These are phyloP conservation scores for Eupithecia dodoneata DNA, from an alignment of 2,888 invertebrate species.

Conservation along the genomic window DNA sequence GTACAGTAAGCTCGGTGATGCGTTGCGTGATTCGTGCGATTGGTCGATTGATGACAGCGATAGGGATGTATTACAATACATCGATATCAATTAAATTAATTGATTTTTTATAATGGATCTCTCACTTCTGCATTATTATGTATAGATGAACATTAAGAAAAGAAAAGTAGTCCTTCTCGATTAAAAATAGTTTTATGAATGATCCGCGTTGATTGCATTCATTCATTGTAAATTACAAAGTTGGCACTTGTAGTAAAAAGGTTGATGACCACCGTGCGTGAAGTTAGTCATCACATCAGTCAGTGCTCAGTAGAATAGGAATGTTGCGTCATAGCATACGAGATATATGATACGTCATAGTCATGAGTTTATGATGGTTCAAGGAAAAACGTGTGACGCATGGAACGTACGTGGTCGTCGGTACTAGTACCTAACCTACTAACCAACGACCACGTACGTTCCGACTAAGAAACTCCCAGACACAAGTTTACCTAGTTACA, in stretches of 20 bases:
- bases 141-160: neutral
- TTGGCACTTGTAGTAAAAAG: conserved; percentile 1
- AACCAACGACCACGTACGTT: too few relatives aligned
- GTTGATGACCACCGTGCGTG: neutral
- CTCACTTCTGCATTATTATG: neutral
- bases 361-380: neutral
- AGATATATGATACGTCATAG: neutral
- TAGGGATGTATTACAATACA: conserved; percentile 18
- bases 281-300: conserved; percentile 4
- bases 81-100: conserved; percentile 15
- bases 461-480: neutral
- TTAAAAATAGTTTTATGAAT: neutral
- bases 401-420: neutral
- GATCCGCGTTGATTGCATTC: neutral
- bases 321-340: conserved; percentile 8
- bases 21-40: conserved; percentile 30
- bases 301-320: neutral
- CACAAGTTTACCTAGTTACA: neutral
- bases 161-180: neutral
- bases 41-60: conserved; percentile 23
- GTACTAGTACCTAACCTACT: neutral
- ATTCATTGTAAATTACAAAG: neutral
- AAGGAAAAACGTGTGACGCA: neutral
- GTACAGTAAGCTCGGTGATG: conserved; percentile 39
- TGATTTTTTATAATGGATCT: neutral